phyloP scores from a whole-genome alignment of 1,140 invertebrate species.

The Sitobion miscanthi region DNA sequence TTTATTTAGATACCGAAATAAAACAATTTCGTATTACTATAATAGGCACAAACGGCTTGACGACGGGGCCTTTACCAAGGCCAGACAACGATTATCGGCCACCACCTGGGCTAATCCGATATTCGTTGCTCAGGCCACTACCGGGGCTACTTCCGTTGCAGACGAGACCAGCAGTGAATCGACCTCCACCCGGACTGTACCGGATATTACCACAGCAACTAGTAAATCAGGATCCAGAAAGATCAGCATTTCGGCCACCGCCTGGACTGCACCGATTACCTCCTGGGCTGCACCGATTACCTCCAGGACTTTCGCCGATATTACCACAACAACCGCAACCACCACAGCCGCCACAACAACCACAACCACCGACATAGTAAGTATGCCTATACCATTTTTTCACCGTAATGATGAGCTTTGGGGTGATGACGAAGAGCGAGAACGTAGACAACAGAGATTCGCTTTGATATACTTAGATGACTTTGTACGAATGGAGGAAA shows the following conservation, averaged over 20 bases:
- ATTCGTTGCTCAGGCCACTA: neutral
- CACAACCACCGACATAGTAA: neutral
- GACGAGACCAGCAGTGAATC: neutral
- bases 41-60: neutral
- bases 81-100: neutral
- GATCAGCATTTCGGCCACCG: neutral
- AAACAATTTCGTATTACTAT: neutral
- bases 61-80: neutral
- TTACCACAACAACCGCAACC: neutral
- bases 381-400: neutral
- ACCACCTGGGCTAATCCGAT: neutral
- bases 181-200: neutral
- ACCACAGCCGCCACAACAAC: neutral
- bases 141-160: neutral
- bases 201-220: neutral
- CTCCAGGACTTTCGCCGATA: neutral
- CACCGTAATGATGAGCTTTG: neutral
- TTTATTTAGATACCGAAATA: neutral
- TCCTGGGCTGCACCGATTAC: neutral
- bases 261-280: neutral
- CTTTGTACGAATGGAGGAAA: neutral
- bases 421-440: neutral
- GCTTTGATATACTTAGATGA: neutral
- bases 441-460: neutral
- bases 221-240: neutral